Base-by-base conservation (phyloP, 2,797 vertebrate genomes). In the Anguilla marmorata region DNA sequence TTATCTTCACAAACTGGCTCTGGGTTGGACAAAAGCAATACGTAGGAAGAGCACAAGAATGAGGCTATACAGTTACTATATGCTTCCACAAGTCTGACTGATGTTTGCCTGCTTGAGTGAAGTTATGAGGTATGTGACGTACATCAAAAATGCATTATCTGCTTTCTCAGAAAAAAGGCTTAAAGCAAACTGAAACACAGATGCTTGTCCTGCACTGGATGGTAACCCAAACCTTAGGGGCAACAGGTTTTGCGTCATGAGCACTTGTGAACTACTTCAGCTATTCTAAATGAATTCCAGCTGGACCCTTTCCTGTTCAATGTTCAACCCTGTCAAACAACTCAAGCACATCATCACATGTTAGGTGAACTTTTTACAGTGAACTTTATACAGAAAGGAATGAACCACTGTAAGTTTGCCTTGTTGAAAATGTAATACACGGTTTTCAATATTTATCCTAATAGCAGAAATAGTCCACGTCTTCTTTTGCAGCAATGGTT, bases 271-370 rank as follows among this genome's bases (percentile, higher is more conserved):
- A 90, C 88, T 74, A 86, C 91, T 92, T 85, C 56, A 86, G 87
- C n/a, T 88, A 79, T 91, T 89, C 88, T 80, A 27, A 89, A 90
- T 80, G 63, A 80, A 87, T 33, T 74, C 89, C 92, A 93, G 92
- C 92, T 94, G 93, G 84, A 86, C 89, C 90, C 89, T 88, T 88
- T 94, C 92, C 85, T 88, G 72, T 87, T 89, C 87, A 86, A 84
- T 48, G 52, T 85, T 88, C 76, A 89, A 89, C 86, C 85, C 88
- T 92, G 92, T 92, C 92, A 94, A 93, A 93, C 89, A 93, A 90
- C 52, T 74, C 79, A 83, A 91, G 91, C 88, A 89, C 88, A 76
- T 86, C 88, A 76, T 86, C 50, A 87, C 91, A 90, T 89, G 89
- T 88, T 92, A 76, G 82, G 45, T 79, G 86, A 90, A 88, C 21